Evolutionary conservation across 2,113 vertebrate species (phyloP).

Genomic region (Saiga tatarica): DNA sequence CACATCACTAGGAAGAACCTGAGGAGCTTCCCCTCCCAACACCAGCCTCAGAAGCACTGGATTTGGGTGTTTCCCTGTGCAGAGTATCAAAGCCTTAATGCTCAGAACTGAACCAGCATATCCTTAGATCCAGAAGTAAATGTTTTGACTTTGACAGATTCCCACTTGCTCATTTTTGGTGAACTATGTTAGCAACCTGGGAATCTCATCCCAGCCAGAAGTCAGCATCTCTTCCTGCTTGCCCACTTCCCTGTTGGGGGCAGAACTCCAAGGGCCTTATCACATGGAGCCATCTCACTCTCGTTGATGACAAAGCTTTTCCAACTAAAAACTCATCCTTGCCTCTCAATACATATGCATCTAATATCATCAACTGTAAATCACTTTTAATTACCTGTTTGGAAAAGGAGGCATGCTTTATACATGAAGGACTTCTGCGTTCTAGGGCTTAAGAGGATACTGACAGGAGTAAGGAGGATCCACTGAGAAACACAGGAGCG

Average conservation of each 20-base stretch:
- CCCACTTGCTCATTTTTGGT: background rate
- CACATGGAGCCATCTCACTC: background rate
- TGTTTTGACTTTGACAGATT: background rate
- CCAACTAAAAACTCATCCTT: conserved; percentile 3
- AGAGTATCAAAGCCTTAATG: background rate
- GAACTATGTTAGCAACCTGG: background rate
- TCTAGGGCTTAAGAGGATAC: background rate
- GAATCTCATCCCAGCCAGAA: conserved; percentile 7
- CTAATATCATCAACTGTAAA: conserved; percentile 27
- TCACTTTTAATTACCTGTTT: background rate
- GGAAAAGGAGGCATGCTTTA: background rate
- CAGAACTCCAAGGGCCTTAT: background rate
- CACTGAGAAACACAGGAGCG: background rate
- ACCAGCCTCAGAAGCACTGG: background rate
- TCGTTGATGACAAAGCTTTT: conserved; percentile 28
- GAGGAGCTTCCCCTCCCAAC: background rate
- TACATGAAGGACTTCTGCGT: background rate
- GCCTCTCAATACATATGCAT: background rate
- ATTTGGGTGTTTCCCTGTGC: background rate
- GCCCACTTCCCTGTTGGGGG: background rate
- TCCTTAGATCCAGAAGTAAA: conserved; percentile 20
- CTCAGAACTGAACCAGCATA: background rate
- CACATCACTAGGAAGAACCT: rapidly evolving
- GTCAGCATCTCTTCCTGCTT: background rate
- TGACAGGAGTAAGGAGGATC: background rate